phyloP scores from a whole-genome alignment of 2,888 invertebrate species.

The Sinelater perroti region DNA sequence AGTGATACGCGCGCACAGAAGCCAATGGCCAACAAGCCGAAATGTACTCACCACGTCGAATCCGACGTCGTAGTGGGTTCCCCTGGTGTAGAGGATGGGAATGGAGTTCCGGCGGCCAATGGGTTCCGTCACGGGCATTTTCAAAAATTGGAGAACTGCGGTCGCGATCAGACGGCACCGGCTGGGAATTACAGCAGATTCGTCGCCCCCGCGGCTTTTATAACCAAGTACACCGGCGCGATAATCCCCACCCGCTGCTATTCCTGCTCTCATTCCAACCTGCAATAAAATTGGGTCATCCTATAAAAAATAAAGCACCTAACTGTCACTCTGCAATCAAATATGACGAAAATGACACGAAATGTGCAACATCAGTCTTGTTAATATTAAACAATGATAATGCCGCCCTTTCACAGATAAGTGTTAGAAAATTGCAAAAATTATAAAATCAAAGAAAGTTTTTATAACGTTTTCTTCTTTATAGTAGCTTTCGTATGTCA shows the following conservation, averaged over 20 bases:
- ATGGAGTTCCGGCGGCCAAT: constrained; percentile 70
- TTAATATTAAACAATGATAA: too few species aligned
- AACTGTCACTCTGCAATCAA: too few species aligned
- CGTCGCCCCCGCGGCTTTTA: constrained; percentile 29
- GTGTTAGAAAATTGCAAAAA: too few species aligned
- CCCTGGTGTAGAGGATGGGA: constrained; percentile 79
- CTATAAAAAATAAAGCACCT: too few species aligned
- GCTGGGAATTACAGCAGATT: constrained; percentile 1
- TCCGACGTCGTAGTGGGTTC: constrained; percentile 87
- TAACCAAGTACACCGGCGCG: constrained; percentile 1
- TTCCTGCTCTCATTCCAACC: background rate
- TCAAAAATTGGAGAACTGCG: constrained; percentile 8
- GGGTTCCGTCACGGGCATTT: constrained; percentile 54
- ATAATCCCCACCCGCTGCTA: constrained; percentile 8
- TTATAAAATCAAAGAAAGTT: too few species aligned
- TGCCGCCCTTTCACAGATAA: too few species aligned
- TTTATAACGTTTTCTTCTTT: too few species aligned
- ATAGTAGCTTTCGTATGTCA: too few species aligned
- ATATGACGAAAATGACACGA: too few species aligned
- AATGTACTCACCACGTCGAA: constrained; percentile 79
- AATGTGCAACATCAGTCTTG: too few species aligned
- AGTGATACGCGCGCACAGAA: too few species aligned
- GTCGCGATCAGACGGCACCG: background rate
- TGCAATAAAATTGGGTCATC: background rate
- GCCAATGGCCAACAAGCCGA: too few species aligned